Conservation (phyloP, 2,113 vertebrate genomes). For the Callospermophilus lateralis region DNA sequence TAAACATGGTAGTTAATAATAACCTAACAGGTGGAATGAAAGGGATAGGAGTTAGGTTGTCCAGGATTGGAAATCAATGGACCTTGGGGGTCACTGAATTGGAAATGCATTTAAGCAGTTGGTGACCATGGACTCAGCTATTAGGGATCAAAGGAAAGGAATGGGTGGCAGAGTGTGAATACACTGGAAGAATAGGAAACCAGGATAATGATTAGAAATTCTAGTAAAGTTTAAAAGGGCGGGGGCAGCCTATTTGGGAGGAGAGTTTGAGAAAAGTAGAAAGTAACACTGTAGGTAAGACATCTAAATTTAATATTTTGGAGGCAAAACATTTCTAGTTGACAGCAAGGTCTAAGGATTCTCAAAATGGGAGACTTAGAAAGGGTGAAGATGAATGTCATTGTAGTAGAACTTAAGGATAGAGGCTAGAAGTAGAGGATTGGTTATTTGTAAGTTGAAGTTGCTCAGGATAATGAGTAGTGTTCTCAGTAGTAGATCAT, state of each 20-base stretch:
- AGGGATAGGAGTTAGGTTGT: background rate
- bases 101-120: background rate
- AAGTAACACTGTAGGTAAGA: background rate
- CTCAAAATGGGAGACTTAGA: background rate
- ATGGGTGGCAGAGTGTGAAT: background rate
- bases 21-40: background rate
- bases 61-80: background rate
- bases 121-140: background rate
- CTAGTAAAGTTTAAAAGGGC: background rate
- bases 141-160: slow-evolving; percentile 18
- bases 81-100: background rate
- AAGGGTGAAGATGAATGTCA: background rate
- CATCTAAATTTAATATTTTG: background rate
- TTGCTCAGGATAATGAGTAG: background rate
- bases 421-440: background rate
- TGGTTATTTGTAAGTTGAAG: too few relatives aligned
- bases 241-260: background rate
- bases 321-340: background rate
- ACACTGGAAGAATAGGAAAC: background rate
- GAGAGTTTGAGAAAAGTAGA: background rate
- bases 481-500: background rate
- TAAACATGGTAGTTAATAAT: background rate
- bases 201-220: background rate
- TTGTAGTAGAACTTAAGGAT: background rate
- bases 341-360: background rate